Evolutionary conservation across 1,140 invertebrate species (phyloP).

Genomic region (Lerema accius): DNA sequence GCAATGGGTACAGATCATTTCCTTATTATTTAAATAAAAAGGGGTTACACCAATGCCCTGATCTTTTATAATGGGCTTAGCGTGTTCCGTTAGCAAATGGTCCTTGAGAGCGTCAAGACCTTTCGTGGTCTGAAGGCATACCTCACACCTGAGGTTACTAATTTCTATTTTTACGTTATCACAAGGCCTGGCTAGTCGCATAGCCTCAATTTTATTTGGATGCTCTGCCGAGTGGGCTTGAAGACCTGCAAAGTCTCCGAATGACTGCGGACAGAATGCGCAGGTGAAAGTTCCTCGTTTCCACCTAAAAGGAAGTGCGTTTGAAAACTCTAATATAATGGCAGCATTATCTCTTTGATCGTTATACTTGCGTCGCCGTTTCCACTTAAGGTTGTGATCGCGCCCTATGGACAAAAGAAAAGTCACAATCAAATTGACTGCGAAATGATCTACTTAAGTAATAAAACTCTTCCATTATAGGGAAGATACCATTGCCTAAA

Average conservation of each 20-base stretch:
- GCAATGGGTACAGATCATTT: conserved; percentile 63
- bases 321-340: conserved; percentile 68
- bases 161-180: conserved; percentile 68
- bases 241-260: conserved; percentile 58
- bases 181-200: conserved; percentile 48
- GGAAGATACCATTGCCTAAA: not conserved
- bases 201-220: conserved; percentile 51
- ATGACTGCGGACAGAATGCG: conserved; percentile 59
- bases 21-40: conserved; percentile 53
- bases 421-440: conserved; percentile 45
- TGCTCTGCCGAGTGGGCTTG: conserved; percentile 55
- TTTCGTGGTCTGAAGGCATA: conserved; percentile 50
- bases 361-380: conserved; percentile 63
- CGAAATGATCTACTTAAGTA: conserved; percentile 7
- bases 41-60: conserved; percentile 62
- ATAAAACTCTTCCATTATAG: not conserved
- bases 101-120: conserved; percentile 56
- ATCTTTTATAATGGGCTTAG: conserved; percentile 54
- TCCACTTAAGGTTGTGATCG: conserved; percentile 62
- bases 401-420: conserved; percentile 73
- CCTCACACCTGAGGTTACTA: conserved; percentile 55
- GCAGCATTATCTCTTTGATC: conserved; percentile 74
- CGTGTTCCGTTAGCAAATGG: conserved; percentile 55
- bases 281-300: conserved; percentile 63
- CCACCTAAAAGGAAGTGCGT: conserved; percentile 70